Conservation (phyloP, 2,888 invertebrate species). For the Synergus laeviventris region DNA sequence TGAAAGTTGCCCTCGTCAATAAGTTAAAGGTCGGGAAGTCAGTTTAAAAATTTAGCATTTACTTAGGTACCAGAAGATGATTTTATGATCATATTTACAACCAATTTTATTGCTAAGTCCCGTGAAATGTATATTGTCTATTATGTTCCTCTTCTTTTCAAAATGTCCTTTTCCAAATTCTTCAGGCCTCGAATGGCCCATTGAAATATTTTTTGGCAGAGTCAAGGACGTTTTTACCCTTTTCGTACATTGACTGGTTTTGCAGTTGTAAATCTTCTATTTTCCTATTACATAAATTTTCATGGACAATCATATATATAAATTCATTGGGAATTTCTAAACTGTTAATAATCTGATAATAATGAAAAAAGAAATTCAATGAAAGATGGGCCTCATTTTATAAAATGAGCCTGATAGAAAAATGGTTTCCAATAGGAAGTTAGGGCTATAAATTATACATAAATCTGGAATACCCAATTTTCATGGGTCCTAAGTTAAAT, state of each 20-base stretch:
- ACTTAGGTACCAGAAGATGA: slow-evolving; percentile 44
- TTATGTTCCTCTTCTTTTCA: slow-evolving; percentile 46
- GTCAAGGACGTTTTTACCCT: slow-evolving; percentile 37
- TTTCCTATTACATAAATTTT: no score
- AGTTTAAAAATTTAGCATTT: background rate
- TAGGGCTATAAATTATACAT: no score
- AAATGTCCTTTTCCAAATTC: slow-evolving; percentile 40
- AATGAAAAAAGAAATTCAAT: no score
- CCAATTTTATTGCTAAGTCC: slow-evolving; percentile 64
- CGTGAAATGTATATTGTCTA: slow-evolving; percentile 62
- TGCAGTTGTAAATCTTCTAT: slow-evolving; percentile 1
- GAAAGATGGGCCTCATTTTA: no score
- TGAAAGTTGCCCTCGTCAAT: background rate
- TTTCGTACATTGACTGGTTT: background rate
- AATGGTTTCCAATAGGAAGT: no score
- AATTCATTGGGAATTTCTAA: no score
- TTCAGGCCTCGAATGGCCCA: slow-evolving; percentile 25
- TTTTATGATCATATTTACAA: slow-evolving; percentile 61
- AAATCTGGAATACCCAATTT: no score
- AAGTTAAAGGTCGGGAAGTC: background rate
- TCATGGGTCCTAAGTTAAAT: no score
- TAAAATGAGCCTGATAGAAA: no score
- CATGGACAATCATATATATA: no score
- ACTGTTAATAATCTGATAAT: no score
- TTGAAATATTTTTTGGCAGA: background rate